These are phyloP conservation scores for Xestia ashworthii DNA, from an alignment of 2,888 invertebrate species.

Conservation along the genomic window DNA sequence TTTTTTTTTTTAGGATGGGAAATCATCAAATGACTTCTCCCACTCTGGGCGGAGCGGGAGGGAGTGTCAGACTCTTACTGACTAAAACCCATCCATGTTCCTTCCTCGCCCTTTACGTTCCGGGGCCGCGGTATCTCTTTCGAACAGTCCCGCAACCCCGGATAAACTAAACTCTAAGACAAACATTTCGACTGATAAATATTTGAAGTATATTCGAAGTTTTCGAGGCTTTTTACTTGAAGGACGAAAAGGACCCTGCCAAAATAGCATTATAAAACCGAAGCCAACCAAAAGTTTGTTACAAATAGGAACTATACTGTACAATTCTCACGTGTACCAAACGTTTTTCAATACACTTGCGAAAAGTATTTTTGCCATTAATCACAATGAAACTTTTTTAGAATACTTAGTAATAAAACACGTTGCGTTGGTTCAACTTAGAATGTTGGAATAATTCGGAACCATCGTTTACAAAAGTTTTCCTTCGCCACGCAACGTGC, in stretches of 20 bases:
- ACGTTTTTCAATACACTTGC: neutral
- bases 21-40: too few species aligned
- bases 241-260: neutral
- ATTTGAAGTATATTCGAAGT: neutral
- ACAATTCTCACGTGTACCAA: neutral
- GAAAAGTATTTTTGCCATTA: neutral
- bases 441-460: neutral
- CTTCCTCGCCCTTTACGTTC: too few species aligned
- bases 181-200: neutral
- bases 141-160: too few species aligned
- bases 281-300: neutral
- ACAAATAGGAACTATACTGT: neutral
- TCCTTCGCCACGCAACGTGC: neutral
- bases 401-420: neutral
- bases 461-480: slow-evolving; percentile 4
- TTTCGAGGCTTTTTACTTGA: neutral
- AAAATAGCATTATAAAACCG: neutral
- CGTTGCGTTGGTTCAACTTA: neutral
- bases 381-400: too few species aligned
- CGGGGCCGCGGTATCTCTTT: too few species aligned
- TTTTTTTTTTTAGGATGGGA: too few species aligned
- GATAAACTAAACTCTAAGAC: neutral
- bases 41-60: too few species aligned
- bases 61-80: too few species aligned
- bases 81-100: too few species aligned